phyloP scores from a whole-genome alignment of 2,797 vertebrate species.

The Aotus griseimembra region DNA sequence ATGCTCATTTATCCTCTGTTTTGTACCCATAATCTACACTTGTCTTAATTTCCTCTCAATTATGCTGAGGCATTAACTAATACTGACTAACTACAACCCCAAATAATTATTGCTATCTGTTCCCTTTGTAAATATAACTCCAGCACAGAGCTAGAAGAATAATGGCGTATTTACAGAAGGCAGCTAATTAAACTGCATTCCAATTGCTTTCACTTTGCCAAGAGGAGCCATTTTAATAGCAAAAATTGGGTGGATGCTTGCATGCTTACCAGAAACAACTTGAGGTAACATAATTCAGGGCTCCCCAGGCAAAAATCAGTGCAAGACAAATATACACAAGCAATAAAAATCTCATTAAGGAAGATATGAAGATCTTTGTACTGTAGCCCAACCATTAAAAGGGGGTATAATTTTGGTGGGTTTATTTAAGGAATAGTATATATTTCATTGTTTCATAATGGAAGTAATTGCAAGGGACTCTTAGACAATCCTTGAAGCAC shows the following conservation, averaged over 20 bases:
- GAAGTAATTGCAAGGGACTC: slow-evolving; percentile 76
- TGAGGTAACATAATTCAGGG: slow-evolving; percentile 85
- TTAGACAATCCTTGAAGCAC: slow-evolving; percentile 70
- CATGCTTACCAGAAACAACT: slow-evolving; percentile 82
- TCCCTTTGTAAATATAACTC: slow-evolving; percentile 88
- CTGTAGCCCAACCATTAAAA: slow-evolving; percentile 78
- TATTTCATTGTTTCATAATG: slow-evolving; percentile 82
- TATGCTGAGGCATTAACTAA: slow-evolving; percentile 88
- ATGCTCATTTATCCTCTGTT: slow-evolving; percentile 32
- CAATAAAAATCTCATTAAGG: slow-evolving; percentile 87
- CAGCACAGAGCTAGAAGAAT: slow-evolving; percentile 83
- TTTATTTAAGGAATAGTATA: slow-evolving; percentile 84
- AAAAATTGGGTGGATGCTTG: slow-evolving; percentile 81
- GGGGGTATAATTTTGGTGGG: slow-evolving; percentile 74
- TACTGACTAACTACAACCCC: slow-evolving; percentile 85
- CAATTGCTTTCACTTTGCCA: slow-evolving; percentile 88
- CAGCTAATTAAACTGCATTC: slow-evolving; percentile 88
- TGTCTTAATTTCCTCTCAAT: slow-evolving; percentile 86
- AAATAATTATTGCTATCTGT: slow-evolving; percentile 88
- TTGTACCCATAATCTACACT: slow-evolving; percentile 69
- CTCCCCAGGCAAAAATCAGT: slow-evolving; percentile 87
- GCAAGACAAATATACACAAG: slow-evolving; percentile 85
- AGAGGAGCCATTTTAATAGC: slow-evolving; percentile 88
- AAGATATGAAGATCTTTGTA: slow-evolving; percentile 83
- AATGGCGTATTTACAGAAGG: slow-evolving; percentile 88